Base-by-base conservation (phyloP, 2,797 vertebrate species). In the Microhierax caerulescens region DNA sequence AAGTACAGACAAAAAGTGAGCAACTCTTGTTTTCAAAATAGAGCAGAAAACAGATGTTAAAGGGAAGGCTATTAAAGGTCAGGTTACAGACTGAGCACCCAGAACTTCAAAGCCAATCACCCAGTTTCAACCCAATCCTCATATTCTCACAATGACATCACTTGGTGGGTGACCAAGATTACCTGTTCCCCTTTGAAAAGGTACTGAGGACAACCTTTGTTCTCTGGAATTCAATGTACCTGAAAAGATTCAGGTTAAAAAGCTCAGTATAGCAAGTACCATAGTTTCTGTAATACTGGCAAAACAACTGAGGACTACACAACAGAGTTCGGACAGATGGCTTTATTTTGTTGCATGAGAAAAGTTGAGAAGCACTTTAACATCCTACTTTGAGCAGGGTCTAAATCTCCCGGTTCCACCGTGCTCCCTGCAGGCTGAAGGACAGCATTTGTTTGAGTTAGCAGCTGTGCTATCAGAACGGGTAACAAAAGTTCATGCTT, bases 401-500 rank as follows among this genome's bases (percentile, higher is more conserved):
- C 68, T 82, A 60, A 67, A 81, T 9, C 27, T 0, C 25, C 39
- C 43, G 14, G 21, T 57, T 90, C 20, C 32, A 28, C 53, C 11
- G 63, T 51, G 83, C 72, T 74, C 68, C 78, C 63, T 64, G 45
- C 81, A 53, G 45, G 56, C 37, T 68, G 68, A 68, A 92, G 86
- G 63, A 83, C 67, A 72, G 17, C 74, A 77, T 64, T 79, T 83
- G 56, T 76, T 80, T 59, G 67, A 94, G 68, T 59, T 36, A 60
- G 28, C 80, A 92, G 50, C 32, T 85, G 84, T 47, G 67, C 48
- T 82, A 92, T 27, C 77, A 96, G 60, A 64, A 85, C 0, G 21
- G 60, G 53, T 54, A 94, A 95, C 48, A 83, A 77, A 89, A 95
- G 94, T 91, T 91, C 85, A 92, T 9, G 57, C 74, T 96, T 57